Evolutionary conservation across 2,797 vertebrate species (phyloP).

Genomic region (Falco peregrinus): DNA sequence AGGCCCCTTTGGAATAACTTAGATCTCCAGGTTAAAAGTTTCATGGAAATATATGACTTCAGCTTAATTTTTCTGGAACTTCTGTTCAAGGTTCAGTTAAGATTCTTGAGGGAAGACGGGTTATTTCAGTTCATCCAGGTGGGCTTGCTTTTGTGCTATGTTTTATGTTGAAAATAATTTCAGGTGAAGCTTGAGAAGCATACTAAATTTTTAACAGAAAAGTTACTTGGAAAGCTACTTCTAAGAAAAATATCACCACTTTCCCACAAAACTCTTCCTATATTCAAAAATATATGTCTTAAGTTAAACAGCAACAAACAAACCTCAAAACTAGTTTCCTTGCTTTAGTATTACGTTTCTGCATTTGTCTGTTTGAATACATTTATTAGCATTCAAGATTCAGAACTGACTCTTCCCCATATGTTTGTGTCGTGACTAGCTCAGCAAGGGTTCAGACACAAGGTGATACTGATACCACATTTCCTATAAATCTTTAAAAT

Average conservation of each 20-base stretch:
- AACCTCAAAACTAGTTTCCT: neutral
- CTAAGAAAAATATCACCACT: neutral
- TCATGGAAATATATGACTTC: neutral
- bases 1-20: neutral
- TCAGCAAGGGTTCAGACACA: neutral
- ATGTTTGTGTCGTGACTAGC: neutral
- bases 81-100: neutral
- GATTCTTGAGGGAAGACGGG: neutral
- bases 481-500: neutral
- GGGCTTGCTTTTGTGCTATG: neutral
- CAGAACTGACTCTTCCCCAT: neutral
- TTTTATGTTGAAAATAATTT: neutral
- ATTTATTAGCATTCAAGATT: neutral
- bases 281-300: neutral
- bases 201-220: neutral
- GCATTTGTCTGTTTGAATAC: neutral
- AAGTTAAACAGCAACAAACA: neutral
- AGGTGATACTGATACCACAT: neutral
- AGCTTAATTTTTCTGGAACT: neutral
- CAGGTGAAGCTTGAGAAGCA: neutral
- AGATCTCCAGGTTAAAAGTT: neutral
- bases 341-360: neutral
- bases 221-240: neutral
- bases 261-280: neutral
- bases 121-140: neutral